Conservation (phyloP, 2,888 invertebrate genomes). For the Ephialtes manifestator region DNA sequence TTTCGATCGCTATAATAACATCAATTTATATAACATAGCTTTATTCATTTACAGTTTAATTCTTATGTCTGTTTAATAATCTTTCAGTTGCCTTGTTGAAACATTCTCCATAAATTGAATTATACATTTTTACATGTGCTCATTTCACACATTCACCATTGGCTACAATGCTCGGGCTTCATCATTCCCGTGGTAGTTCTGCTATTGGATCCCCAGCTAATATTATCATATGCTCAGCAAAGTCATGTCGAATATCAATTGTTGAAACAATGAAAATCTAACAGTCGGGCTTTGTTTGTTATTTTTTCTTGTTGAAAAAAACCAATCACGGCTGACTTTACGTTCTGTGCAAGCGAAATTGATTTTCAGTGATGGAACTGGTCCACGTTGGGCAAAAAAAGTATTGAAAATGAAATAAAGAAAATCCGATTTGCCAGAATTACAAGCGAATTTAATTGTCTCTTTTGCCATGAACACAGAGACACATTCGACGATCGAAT, state of each 20-base stretch:
- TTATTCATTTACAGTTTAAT: neutral
- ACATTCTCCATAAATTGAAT: no score
- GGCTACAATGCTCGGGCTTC: neutral
- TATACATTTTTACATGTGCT: no score
- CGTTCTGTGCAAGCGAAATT: constrained; percentile 11
- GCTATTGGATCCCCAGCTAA: no score
- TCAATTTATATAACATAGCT: neutral
- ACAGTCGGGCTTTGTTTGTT: neutral
- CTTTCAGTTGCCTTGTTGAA: neutral
- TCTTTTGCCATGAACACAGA: neutral
- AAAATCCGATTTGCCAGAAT: constrained; percentile 15
- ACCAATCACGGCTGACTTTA: constrained; percentile 1
- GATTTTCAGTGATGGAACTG: neutral
- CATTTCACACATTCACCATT: neutral
- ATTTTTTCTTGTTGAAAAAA: neutral
- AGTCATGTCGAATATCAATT: no score
- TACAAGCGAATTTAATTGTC: constrained; percentile 15
- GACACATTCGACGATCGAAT: neutral
- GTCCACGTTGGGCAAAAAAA: neutral
- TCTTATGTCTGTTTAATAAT: neutral
- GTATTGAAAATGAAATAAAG: constrained; percentile 20
- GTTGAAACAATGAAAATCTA: no score
- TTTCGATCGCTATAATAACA: neutral
- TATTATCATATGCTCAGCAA: no score
- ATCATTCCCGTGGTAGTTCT: neutral